These are phyloP conservation scores for Acleris emargana DNA, from an alignment of 2,888 invertebrate genomes.

Conservation along the genomic window DNA sequence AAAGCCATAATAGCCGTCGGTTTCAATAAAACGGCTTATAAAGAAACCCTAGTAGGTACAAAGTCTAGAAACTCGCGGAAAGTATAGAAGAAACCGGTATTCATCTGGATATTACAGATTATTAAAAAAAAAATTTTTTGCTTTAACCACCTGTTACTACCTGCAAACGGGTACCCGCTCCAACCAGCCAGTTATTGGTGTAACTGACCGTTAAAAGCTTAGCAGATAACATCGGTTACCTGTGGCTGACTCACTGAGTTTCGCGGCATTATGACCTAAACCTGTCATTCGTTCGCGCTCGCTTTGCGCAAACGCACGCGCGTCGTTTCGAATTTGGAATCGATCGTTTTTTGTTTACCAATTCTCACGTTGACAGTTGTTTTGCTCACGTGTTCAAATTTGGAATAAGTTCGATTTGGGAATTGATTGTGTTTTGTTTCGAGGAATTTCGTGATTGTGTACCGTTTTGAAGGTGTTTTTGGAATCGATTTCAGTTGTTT, in stretches of 20 bases:
- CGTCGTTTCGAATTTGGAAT: conserved; percentile 36
- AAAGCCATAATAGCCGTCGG: too few species aligned
- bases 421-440: conserved; percentile 16
- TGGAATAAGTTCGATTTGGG: background rate
- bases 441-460: too few species aligned
- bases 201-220: conserved; percentile 24
- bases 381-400: background rate
- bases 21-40: too few species aligned
- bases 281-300: conserved; percentile 69
- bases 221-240: conserved; percentile 46
- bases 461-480: too few species aligned
- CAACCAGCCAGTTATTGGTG: conserved; percentile 7
- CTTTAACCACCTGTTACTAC: background rate
- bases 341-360: conserved; percentile 17
- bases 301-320: conserved; percentile 66
- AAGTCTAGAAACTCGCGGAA: too few species aligned
- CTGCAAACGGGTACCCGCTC: conserved; percentile 1
- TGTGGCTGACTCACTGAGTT: conserved; percentile 48
- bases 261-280: conserved; percentile 64
- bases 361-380: conserved; percentile 6
- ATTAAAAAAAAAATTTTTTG: too few species aligned
- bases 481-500: too few species aligned
- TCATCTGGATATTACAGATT: too few species aligned
- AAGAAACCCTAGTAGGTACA: too few species aligned
- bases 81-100: too few species aligned